These are phyloP conservation scores for Melieria omissa DNA, from an alignment of 2,888 invertebrate species.

Conservation along the genomic window DNA sequence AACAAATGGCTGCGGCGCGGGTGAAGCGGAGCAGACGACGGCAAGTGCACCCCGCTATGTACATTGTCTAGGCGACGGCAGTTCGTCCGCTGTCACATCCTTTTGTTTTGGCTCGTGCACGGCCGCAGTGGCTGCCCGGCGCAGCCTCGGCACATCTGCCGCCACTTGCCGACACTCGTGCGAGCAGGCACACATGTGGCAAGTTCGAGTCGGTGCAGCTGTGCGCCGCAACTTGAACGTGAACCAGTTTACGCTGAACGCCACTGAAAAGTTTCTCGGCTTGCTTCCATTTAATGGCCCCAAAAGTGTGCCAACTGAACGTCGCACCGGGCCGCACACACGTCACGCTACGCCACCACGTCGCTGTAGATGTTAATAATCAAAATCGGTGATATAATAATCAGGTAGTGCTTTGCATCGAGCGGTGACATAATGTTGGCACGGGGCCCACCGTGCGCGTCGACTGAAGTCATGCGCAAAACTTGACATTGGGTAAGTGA, in stretches of 20 bases:
- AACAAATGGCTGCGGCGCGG: slow-evolving; percentile 13
- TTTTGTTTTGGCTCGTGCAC: slow-evolving; percentile 16
- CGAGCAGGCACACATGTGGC: too few relatives aligned
- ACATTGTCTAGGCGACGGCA: slow-evolving; percentile 21
- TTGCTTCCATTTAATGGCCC: slow-evolving; percentile 6
- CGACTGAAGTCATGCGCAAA: slow-evolving; percentile 34
- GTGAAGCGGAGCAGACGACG: too few relatives aligned
- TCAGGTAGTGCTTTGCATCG: slow-evolving; percentile 23
- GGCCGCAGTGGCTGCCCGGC: slow-evolving; percentile 12
- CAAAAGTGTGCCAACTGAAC: slow-evolving; percentile 30
- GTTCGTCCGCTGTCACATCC: neutral
- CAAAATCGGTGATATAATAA: slow-evolving; percentile 15
- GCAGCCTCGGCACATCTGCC: too few relatives aligned
- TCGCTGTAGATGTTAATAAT: neutral
- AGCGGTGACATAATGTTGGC: slow-evolving; percentile 35
- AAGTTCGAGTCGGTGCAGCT: neutral
- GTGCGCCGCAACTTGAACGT: slow-evolving; percentile 32
- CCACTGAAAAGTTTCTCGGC: slow-evolving; percentile 11
- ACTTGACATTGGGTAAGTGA: neutral
- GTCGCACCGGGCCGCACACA: neutral
- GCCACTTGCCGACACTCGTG: too few relatives aligned
- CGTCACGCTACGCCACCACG: neutral
- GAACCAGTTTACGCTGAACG: slow-evolving; percentile 35
- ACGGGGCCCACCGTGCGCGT: slow-evolving; percentile 44
- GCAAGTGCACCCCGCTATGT: too few relatives aligned